Conservation (phyloP, 2,113 vertebrate genomes). For the Amphilophus citrinellus region DNA sequence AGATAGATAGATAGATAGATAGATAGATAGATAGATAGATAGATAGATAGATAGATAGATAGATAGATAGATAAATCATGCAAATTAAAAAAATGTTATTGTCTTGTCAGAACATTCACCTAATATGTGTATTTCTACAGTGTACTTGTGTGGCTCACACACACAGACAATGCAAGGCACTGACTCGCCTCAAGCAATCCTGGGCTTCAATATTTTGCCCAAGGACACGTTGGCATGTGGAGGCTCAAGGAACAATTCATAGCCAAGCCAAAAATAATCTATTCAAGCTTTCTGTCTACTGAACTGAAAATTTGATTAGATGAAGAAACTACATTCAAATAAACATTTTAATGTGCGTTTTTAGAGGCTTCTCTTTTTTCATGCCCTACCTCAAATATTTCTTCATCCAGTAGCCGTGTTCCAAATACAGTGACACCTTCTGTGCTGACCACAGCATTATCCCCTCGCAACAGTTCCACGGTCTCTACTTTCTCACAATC, state of each 20-base stretch:
- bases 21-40: too few species aligned
- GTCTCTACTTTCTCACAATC: constrained; percentile 86
- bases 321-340: neutral
- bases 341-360: neutral
- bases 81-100: too few species aligned
- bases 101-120: too few species aligned
- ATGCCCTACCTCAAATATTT: constrained; percentile 87
- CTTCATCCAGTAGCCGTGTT: constrained; percentile 83
- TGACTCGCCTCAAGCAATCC: neutral
- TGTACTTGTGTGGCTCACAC: neutral
- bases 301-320: neutral
- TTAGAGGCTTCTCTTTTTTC: neutral
- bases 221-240: neutral
- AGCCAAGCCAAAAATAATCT: neutral
- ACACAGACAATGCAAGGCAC: too few species aligned
- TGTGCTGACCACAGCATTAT: constrained; percentile 80
- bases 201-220: neutral
- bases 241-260: neutral
- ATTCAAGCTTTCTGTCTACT: neutral
- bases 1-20: too few species aligned
- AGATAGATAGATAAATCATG: too few species aligned
- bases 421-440: constrained; percentile 88
- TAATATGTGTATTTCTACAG: too few species aligned
- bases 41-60: too few species aligned
- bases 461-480: constrained; percentile 77